phyloP scores from a whole-genome alignment of 2,797 vertebrate species.

The Vespertilio murinus region DNA sequence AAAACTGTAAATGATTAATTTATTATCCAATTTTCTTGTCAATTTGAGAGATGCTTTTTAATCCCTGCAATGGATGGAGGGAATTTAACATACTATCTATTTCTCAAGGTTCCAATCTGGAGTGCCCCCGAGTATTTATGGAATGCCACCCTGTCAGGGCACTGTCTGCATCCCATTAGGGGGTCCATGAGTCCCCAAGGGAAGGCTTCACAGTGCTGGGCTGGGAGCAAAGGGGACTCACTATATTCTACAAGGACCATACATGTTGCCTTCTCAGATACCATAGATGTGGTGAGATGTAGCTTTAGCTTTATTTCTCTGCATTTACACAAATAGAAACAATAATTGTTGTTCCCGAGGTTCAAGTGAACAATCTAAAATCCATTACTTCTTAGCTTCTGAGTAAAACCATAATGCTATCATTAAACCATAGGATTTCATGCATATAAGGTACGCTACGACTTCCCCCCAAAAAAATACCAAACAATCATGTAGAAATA shows the following conservation, averaged over 20 bases:
- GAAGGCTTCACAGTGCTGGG: accelerated
- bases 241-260: neutral
- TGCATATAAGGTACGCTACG: neutral
- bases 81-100: slow-evolving; percentile 24
- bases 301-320: neutral
- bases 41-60: slow-evolving; percentile 73
- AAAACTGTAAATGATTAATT: slow-evolving; percentile 73
- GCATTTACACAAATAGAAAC: neutral
- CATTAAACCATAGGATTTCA: neutral
- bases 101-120: slow-evolving; percentile 57
- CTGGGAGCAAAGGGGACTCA: neutral
- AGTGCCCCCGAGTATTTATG: slow-evolving; percentile 56
- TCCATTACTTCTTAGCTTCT: neutral
- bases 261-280: neutral
- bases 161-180: neutral
- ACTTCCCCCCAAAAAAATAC: no score
- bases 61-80: slow-evolving; percentile 38
- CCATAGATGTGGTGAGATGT: neutral
- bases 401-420: neutral
- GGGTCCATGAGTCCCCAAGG: neutral
- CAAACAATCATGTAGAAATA: neutral
- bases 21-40: slow-evolving; percentile 80
- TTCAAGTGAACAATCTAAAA: neutral
- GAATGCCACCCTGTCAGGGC: neutral
- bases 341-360: neutral